Base-by-base conservation (phyloP, 1,140 invertebrate species). In the Caerostris extrusa region DNA sequence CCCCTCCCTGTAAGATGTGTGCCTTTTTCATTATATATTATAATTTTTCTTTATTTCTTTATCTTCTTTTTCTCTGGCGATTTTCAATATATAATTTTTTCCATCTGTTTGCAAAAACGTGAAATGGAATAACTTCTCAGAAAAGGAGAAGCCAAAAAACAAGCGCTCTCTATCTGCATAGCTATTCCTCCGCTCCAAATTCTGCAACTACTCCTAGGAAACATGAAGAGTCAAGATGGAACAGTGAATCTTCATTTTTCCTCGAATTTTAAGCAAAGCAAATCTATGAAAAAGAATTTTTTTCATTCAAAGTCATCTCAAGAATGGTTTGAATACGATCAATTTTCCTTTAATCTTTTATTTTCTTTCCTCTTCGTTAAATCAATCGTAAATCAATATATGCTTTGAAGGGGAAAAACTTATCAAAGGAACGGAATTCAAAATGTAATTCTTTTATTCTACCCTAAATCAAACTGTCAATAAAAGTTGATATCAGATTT, bases 71-170 rank as follows among this genome's bases (percentile, higher is more conserved):
- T 93, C 56, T 64, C 61, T 6, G 53, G 69, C 85, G 57, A 81
- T n/a, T 93, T 93, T 93, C 92, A 93, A 93, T 93, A 93, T 93
- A 93, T 93, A 93, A 85, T 89, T 93, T 82, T 34, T 81, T 61
- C 92, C 92, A 88, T 93, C 85, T 93, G 92, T 93, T 88, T 85
- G 67, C 85, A 14, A 14, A 34, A 81, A 81, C 60, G 67, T 81
- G 92, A 88, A 93, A 93, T 88, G 92, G 85, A 93, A 93, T 93
- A 93, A 93, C 92, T 93, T 61, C 10, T 17, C n/a, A 71, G 5
- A 55, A 34, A 58, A 60, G 61, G 55, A 82, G 19, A 82, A 89
- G 53, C 14, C 67, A 88, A 64, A 55, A 67, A 67, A 77, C 92
- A 89, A 81, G 85, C 34, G 61, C 58, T 71, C 55, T 64, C 34